phyloP scores from a whole-genome alignment of 2,888 invertebrate genomes.

The Clistopyga incitator region DNA sequence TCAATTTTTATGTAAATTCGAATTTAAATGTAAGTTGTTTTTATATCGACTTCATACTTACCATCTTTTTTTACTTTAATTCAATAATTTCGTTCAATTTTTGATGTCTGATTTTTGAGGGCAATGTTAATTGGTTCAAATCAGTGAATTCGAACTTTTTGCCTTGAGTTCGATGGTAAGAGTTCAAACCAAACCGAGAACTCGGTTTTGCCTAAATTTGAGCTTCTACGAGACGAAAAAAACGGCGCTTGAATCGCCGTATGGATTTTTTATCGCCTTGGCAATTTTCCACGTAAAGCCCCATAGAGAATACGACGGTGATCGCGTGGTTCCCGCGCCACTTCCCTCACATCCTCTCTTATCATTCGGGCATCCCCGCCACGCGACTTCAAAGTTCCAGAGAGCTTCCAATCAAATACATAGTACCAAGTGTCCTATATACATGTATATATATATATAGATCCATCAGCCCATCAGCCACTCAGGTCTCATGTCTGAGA shows the following conservation, averaged over 20 bases:
- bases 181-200: too few relatives aligned
- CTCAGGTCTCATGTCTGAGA: background rate
- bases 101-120: too few relatives aligned
- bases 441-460: constrained; percentile 1
- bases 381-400: constrained; percentile 40
- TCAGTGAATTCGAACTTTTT: too few relatives aligned
- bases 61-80: too few relatives aligned
- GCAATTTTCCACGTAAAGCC: constrained; percentile 54
- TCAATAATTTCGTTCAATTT: too few relatives aligned
- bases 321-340: constrained; percentile 81
- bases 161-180: too few relatives aligned
- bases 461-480: constrained; percentile 56
- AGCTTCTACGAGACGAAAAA: too few relatives aligned
- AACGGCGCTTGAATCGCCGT: background rate
- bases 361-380: constrained; percentile 74
- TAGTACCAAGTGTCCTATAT: background rate
- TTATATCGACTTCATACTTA: too few relatives aligned
- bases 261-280: constrained; percentile 15
- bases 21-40: too few relatives aligned
- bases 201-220: too few relatives aligned
- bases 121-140: too few relatives aligned
- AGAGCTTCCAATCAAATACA: constrained; percentile 54
- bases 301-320: constrained; percentile 65
- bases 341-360: constrained; percentile 83
- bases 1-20: too few relatives aligned